Percentiles rank a stretch among this genome's conserved stretches.
phyloP scores from a whole-genome alignment of 1,140 invertebrate genomes.

The Drosophila yakuba region DNA sequence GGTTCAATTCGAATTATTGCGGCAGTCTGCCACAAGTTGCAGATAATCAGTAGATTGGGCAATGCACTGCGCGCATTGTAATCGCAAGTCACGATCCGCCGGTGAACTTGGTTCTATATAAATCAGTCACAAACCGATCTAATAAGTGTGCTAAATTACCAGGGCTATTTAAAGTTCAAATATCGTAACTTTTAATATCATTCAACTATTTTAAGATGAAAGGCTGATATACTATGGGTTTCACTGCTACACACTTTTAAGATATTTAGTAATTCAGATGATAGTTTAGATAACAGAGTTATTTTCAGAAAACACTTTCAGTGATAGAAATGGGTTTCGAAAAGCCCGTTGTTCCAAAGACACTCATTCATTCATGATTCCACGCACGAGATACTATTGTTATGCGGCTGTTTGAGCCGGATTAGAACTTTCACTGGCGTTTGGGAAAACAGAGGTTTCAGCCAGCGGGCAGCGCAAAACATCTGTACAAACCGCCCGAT shows the following conservation, averaged over 20 bases:
- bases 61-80: constrained; percentile 13
- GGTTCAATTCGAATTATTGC: constrained; percentile 37
- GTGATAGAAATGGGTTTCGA: background rate
- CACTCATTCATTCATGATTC: constrained; percentile 65
- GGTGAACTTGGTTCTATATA: background rate
- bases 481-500: background rate
- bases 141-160: background rate
- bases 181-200: background rate
- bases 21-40: constrained; percentile 14
- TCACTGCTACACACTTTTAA: no score
- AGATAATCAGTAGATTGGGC: constrained; percentile 18
- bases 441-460: constrained; percentile 38
- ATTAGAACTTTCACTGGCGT: constrained; percentile 77
- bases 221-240: no score
- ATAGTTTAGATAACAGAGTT: no score
- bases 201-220: no score
- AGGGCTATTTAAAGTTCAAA: background rate
- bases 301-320: background rate
- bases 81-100: constrained; percentile 2
- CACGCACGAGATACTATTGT: constrained; percentile 31
- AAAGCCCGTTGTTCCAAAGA: constrained; percentile 47
- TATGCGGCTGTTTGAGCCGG: constrained; percentile 54
- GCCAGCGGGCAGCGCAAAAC: background rate
- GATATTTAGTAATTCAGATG: no score
- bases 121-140: background rate